Evolutionary conservation across 2,888 invertebrate species (phyloP), one percentile per base, ranked within the genome.

Genomic region (Drosophila vallismaia): DNA sequence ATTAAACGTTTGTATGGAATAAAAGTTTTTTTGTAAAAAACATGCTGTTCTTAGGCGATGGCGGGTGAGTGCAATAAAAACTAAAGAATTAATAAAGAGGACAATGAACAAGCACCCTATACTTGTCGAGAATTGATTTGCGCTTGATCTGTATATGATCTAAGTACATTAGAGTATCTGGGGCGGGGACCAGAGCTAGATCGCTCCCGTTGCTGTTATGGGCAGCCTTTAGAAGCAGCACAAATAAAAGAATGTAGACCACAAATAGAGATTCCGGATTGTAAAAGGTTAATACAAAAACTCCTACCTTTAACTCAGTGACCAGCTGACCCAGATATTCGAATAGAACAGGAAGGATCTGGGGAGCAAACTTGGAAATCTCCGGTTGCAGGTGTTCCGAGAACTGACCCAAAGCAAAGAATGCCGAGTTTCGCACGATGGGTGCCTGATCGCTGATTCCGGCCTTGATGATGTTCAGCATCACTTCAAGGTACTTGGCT

Each of bases 301-400:
- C 82, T 14, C 40, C 79, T 84, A 93, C 92, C 79, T 92, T 91
- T 72, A 94, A 92, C 79, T 94, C 93, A 10, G 89, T 86, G 75
- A 93, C 93, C 46, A 94, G 88, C 76, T 94, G 93, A n/a, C 93
- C 92, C 3, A 96, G 91, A 84, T 94, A 95, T 71, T 95, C 94
- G 83, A 96, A 95, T 4, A 96, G 91, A 45, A 96, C 93, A 0
- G 96, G 96, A 46, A 96, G 91, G 40, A 96, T 91, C 82, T 95
- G 94, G 0, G 94, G 92, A 0, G 95, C 94, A 90, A 93, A 96
- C 78, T 94, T 93, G 73, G 95, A 95, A 67, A 96, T 95, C 73
- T 96, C 95, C 3, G 96, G 96, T 93, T 95, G 96, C 50, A 96
- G 91, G 92, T 95, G 94, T 89, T 96, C 96, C 0, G 96, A 94